These are phyloP conservation scores for Dolichopus griseipennis DNA, from an alignment of 2,888 invertebrate genomes.

Conservation along the genomic window DNA sequence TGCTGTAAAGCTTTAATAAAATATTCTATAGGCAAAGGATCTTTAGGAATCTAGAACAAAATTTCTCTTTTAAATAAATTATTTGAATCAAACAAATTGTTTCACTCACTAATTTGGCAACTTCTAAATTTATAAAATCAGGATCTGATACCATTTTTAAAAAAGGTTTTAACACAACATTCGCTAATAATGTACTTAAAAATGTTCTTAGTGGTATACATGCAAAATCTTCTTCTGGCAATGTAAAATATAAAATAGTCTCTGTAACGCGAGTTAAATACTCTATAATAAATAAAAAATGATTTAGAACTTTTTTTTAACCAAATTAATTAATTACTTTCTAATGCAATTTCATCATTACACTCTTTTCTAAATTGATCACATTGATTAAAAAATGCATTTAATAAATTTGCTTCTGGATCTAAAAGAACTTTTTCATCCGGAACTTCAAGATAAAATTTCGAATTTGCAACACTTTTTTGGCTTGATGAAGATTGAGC, in stretches of 20 bases:
- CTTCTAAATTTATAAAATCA: slow-evolving; percentile 27
- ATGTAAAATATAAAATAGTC: slow-evolving; percentile 24
- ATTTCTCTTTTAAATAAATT: neutral
- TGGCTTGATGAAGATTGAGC: slow-evolving; percentile 16
- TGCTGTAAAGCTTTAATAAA: slow-evolving; percentile 24
- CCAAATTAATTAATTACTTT: slow-evolving; percentile 19
- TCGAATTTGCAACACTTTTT: slow-evolving; percentile 25
- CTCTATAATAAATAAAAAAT: slow-evolving; percentile 17
- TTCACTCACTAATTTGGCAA: slow-evolving; percentile 22
- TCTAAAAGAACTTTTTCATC: slow-evolving; percentile 21
- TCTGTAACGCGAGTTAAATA: slow-evolving; percentile 25
- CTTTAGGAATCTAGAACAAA: slow-evolving; percentile 22
- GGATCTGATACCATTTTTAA: slow-evolving; percentile 25
- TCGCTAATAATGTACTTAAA: slow-evolving; percentile 24
- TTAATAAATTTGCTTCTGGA: slow-evolving; percentile 24
- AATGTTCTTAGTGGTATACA: slow-evolving; percentile 25
- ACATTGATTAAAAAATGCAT: slow-evolving; percentile 25
- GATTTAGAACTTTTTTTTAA: neutral
- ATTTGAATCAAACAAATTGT: neutral
- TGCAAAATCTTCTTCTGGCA: slow-evolving; percentile 25
- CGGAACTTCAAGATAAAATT: slow-evolving; percentile 23
- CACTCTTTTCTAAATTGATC: slow-evolving; percentile 24
- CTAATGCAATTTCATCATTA: slow-evolving; percentile 22
- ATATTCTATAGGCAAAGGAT: slow-evolving; percentile 25
- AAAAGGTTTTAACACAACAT: slow-evolving; percentile 24